These are phyloP conservation scores for Stenolophus ochropezus DNA, from an alignment of 2,888 invertebrate genomes.

Conservation along the genomic window DNA sequence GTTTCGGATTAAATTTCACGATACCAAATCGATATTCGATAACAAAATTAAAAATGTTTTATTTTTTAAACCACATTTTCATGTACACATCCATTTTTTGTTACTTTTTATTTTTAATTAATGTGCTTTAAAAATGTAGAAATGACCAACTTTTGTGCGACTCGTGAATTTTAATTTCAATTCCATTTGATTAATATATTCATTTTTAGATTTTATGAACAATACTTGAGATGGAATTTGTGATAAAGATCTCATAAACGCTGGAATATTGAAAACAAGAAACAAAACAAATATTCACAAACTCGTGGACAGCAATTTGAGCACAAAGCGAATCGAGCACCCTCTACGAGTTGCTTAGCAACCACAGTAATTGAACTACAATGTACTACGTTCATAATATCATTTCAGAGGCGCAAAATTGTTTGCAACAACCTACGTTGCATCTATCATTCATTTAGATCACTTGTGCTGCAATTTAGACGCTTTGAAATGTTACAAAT, in stretches of 20 bases:
- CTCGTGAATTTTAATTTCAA: background rate
- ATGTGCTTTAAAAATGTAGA: too few relatives aligned
- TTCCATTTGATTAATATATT: background rate
- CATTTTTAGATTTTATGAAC: background rate
- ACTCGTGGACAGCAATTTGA: slow-evolving; percentile 17
- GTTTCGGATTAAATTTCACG: slow-evolving; percentile 23
- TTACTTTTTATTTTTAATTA: too few relatives aligned
- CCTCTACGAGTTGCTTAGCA: background rate
- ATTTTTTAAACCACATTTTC: too few relatives aligned
- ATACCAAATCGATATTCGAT: background rate
- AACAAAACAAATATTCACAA: slow-evolving; percentile 13
- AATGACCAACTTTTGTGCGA: background rate
- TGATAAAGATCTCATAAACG: slow-evolving; percentile 21
- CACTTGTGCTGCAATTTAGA: slow-evolving; percentile 15
- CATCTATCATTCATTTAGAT: slow-evolving; percentile 2
- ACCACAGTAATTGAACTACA: slow-evolving; percentile 22
- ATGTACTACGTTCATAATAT: slow-evolving; percentile 17
- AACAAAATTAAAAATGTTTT: too few relatives aligned
- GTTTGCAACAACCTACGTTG: background rate
- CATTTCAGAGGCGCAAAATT: slow-evolving; percentile 10
- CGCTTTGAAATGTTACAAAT: background rate
- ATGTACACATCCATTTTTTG: too few relatives aligned
- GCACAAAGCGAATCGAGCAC: background rate
- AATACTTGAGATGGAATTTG: background rate
- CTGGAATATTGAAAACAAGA: slow-evolving; percentile 32